Evolutionary conservation across 1,140 invertebrate species (phyloP).

Genomic region (Lucilia sericata): DNA sequence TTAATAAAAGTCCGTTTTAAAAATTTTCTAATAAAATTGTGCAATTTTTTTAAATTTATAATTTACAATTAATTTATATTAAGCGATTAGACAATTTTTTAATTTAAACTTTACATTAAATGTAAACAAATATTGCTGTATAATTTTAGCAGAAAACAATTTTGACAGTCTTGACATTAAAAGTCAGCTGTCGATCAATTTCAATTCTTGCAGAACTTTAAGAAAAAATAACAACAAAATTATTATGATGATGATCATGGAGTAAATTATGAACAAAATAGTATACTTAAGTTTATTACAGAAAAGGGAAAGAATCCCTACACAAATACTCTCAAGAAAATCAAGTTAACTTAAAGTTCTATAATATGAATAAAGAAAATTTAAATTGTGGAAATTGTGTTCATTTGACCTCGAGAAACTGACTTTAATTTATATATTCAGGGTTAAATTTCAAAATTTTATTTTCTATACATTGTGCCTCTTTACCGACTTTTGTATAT

Average conservation of each 20-base stretch:
- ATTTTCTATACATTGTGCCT: too few species aligned
- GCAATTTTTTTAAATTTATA: background rate
- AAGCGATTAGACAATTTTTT: background rate
- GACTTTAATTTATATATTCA: too few species aligned
- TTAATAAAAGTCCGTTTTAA: too few species aligned
- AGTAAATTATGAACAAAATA: background rate
- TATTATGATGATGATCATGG: background rate
- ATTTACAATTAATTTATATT: background rate
- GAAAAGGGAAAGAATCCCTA: background rate
- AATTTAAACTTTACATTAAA: background rate
- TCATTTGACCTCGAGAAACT: too few species aligned
- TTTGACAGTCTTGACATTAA: slow-evolving; percentile 45
- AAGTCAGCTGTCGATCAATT: slow-evolving; percentile 49
- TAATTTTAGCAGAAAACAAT: background rate
- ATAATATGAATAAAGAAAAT: too few species aligned
- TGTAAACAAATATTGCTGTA: background rate
- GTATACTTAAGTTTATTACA: too few species aligned
- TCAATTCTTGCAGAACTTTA: slow-evolving; percentile 26
- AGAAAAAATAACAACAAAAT: background rate
- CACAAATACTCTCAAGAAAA: background rate
- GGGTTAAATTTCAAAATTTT: too few species aligned
- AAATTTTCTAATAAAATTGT: background rate
- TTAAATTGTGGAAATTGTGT: too few species aligned
- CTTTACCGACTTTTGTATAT: too few species aligned
- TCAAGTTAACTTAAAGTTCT: too few species aligned